These are phyloP conservation scores for Tetrao urogallus DNA, from an alignment of 2,113 vertebrate species.

Conservation along the genomic window DNA sequence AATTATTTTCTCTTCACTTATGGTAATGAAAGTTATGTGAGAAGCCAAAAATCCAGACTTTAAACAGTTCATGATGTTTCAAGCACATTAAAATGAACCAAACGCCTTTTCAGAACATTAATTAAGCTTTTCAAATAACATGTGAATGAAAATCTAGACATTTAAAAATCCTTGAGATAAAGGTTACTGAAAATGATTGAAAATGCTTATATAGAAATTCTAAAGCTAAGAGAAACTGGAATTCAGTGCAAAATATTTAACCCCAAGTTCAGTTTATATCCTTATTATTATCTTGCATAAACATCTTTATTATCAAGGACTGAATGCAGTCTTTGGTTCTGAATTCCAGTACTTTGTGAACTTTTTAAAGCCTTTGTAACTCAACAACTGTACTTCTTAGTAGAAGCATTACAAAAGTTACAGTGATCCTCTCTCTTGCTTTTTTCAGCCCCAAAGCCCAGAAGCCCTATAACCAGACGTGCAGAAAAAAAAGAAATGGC, in stretches of 20 bases:
- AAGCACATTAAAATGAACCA: neutral
- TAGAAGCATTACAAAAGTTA: neutral
- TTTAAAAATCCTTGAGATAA: neutral
- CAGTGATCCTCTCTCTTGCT: neutral
- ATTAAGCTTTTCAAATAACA: neutral
- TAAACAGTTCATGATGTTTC: neutral
- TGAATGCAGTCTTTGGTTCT: neutral
- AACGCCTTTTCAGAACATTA: neutral
- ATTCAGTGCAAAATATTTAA: neutral
- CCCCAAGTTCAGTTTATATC: neutral
- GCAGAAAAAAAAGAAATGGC: neutral
- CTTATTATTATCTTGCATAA: neutral
- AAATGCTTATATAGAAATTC: neutral
- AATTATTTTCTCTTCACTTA: neutral
- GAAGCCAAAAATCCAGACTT: neutral
- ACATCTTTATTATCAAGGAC: neutral
- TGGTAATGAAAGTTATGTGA: neutral
- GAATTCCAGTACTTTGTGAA: neutral
- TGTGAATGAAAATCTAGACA: neutral
- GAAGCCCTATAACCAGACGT: fast-evolving
- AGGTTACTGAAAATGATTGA: neutral
- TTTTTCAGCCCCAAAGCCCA: neutral
- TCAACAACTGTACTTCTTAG: neutral
- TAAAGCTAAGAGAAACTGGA: neutral
- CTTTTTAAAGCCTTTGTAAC: neutral